phyloP scores from a whole-genome alignment of 2,797 vertebrate genomes.

The Hirundo rustica region DNA sequence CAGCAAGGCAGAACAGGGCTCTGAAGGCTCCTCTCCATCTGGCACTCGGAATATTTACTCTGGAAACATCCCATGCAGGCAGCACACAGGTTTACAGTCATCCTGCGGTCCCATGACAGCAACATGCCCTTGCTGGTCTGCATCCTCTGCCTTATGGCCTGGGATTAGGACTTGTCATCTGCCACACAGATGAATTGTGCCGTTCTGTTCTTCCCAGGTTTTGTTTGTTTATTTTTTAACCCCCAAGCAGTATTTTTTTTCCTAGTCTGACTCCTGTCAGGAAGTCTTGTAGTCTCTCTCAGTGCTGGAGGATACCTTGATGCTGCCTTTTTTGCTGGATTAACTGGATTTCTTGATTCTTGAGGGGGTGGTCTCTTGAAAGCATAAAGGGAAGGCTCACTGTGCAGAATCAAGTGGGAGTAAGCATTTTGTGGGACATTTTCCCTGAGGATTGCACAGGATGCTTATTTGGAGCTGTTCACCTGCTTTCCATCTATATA shows the following conservation, averaged over 20 bases:
- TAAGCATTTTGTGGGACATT: background rate
- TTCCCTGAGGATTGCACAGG: background rate
- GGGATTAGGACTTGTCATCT: constrained; percentile 12
- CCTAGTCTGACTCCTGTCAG: background rate
- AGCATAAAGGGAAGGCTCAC: background rate
- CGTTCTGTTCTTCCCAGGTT: background rate
- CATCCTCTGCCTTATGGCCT: constrained; percentile 3
- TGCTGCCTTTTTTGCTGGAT: constrained; percentile 15
- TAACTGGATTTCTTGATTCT: background rate
- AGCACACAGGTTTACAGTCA: background rate
- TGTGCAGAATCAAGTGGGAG: background rate
- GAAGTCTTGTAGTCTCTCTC: background rate
- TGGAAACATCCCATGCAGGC: constrained; percentile 3
- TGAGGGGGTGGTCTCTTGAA: background rate
- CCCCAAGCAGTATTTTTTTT: background rate
- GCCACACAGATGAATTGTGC: background rate
- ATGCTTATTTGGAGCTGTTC: background rate
- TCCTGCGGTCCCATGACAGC: background rate
- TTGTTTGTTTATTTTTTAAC: background rate
- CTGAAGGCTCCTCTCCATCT: constrained; percentile 67
- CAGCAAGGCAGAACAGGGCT: constrained; percentile 23
- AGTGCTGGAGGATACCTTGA: background rate
- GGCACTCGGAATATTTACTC: constrained; percentile 53
- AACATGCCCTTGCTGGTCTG: background rate
- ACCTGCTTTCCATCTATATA: background rate